phyloP scores from a whole-genome alignment of 37 sponge, comb jelly and placozoan species.

The Agelas oroides region DNA sequence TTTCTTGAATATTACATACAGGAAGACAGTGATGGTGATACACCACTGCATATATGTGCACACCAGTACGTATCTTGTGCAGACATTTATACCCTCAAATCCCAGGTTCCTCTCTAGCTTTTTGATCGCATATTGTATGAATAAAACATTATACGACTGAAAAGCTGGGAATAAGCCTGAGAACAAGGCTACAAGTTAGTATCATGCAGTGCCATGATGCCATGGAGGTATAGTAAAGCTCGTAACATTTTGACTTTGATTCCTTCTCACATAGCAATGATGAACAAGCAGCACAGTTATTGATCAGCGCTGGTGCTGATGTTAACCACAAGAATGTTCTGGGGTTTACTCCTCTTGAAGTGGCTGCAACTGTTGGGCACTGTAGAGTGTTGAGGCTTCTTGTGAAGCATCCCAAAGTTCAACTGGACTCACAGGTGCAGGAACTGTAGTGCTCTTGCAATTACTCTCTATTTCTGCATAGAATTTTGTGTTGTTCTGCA shows the following conservation, averaged over 20 bases:
- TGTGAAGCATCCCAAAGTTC: neutral
- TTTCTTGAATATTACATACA: neutral
- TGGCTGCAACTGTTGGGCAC: neutral
- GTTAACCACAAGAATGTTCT: neutral
- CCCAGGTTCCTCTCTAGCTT: no score
- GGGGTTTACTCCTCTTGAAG: neutral
- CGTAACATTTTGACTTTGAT: no score
- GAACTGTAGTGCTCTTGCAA: no score
- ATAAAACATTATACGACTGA: no score
- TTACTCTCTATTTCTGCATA: no score
- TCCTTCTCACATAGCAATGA: neutral
- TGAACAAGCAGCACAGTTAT: neutral
- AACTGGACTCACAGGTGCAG: neutral
- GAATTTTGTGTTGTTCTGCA: no score
- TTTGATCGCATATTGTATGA: no score
- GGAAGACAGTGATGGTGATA: neutral
- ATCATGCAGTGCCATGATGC: no score
- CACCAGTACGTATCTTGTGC: neutral
- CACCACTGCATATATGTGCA: neutral
- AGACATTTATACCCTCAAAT: no score
- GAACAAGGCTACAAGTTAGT: no score
- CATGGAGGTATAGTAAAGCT: no score
- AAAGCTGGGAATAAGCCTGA: no score
- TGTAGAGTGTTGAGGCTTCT: neutral
- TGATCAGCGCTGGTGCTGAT: conserved; percentile 9